Conservation (phyloP, 1,140 invertebrate species). For the Lepidotrigona ventralis region DNA sequence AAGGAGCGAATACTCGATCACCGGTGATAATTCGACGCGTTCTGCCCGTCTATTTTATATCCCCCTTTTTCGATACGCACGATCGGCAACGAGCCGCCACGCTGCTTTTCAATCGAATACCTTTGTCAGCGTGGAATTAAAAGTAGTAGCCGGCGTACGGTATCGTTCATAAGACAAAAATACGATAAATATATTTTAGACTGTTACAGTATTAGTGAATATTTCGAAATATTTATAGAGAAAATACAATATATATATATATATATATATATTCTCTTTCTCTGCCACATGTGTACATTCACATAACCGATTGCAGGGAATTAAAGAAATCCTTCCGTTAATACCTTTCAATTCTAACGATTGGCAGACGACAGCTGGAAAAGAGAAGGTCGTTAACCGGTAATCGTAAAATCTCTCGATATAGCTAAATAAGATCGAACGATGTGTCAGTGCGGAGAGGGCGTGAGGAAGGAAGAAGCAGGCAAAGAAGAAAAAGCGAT, state of each 20-base stretch:
- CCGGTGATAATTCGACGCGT: background rate
- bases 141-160: background rate
- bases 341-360: slow-evolving; percentile 8
- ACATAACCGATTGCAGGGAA: background rate
- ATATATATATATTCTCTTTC: too few relatives aligned
- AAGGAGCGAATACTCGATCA: background rate
- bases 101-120: background rate
- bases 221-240: too few relatives aligned
- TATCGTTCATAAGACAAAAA: background rate
- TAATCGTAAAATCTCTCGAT: slow-evolving; percentile 28
- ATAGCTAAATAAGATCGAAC: slow-evolving; percentile 9
- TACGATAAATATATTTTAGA: too few relatives aligned
- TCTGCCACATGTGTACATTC: background rate
- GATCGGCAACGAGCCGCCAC: background rate
- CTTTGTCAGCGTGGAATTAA: background rate
- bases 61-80: background rate
- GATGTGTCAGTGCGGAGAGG: slow-evolving; percentile 11
- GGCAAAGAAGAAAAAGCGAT: background rate
- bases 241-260: too few relatives aligned
- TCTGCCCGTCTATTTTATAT: background rate
- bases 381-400: slow-evolving; percentile 37
- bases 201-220: too few relatives aligned
- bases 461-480: background rate
- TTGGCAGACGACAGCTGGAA: slow-evolving; percentile 6
- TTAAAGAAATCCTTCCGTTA: slow-evolving; percentile 24